These are phyloP conservation scores for Plumapathes pennacea DNA, from an alignment of 92 coral and sea anemone species.

Conservation along the genomic window DNA sequence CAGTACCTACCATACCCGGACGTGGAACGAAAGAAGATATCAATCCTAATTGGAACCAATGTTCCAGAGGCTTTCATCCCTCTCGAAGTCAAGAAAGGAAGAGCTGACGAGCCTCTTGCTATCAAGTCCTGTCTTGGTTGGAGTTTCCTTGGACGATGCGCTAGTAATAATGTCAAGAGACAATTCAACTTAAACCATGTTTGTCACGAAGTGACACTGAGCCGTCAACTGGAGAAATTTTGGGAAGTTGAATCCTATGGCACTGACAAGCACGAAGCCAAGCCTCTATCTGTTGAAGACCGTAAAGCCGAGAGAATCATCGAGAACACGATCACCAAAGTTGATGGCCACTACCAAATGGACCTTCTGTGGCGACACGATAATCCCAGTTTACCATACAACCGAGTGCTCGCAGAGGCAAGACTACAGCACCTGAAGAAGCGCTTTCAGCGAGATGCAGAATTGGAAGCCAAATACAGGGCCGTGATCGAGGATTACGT, in stretches of 20 bases:
- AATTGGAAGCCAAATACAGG: constrained; percentile 40
- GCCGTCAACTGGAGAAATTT: constrained; percentile 45
- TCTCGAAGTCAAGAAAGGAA: constrained; percentile 39
- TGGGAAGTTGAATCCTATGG: constrained; percentile 56
- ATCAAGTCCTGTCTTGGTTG: constrained; percentile 55
- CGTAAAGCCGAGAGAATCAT: constrained; percentile 26
- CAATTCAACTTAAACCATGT: constrained; percentile 15
- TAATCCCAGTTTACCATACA: constrained; percentile 45
- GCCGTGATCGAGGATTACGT: constrained; percentile 50
- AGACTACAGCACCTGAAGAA: constrained; percentile 46
- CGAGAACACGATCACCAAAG: constrained; percentile 23
- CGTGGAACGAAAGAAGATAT: constrained; percentile 49
- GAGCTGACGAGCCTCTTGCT: constrained; percentile 47
- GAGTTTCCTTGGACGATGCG: constrained; percentile 45
- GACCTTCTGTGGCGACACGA: constrained; percentile 39
- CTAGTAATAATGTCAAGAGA: background rate
- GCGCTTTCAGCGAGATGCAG: constrained; percentile 36
- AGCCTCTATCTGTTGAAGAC: constrained; percentile 36
- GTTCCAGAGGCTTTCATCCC: constrained; percentile 59
- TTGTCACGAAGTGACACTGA: constrained; percentile 28
- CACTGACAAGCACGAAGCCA: constrained; percentile 4
- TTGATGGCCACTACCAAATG: constrained; percentile 49
- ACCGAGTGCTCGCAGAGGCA: constrained; percentile 48
- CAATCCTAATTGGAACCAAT: constrained; percentile 52
- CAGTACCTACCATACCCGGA: constrained; percentile 52